phyloP scores from a whole-genome alignment of 2,888 invertebrate species.

The Hemicrepidius hirtus region DNA sequence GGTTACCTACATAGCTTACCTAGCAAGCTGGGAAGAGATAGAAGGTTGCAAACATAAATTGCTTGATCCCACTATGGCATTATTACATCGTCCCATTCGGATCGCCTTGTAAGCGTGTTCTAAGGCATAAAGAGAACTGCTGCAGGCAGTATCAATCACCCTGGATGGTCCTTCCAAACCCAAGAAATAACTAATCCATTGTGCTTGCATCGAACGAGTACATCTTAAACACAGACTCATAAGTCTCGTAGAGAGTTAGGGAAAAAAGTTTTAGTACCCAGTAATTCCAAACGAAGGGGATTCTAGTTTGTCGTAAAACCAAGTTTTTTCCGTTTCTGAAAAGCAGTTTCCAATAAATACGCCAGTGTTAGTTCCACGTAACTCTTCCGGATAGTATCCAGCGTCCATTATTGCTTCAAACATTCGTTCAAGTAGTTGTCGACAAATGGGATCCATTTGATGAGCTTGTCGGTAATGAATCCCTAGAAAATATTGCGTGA shows the following conservation, averaged over 20 bases:
- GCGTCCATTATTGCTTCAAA: conserved; percentile 78
- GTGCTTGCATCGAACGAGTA: conserved; percentile 92
- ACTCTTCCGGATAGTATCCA: conserved; percentile 79
- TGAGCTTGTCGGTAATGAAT: conserved; percentile 81
- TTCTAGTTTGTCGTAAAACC: conserved; percentile 73
- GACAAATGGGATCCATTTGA: conserved; percentile 75
- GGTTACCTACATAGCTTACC: conserved; percentile 70
- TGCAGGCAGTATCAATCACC: conserved; percentile 92
- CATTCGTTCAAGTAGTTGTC: conserved; percentile 76
- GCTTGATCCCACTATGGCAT: conserved; percentile 91
- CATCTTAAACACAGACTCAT: too few relatives aligned
- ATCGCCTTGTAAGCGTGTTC: conserved; percentile 88
- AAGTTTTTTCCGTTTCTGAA: conserved; percentile 85
- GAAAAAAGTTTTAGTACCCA: conserved; percentile 69
- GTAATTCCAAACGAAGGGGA: conserved; percentile 71
- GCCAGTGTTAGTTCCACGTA: conserved; percentile 84
- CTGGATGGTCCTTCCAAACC: conserved; percentile 93
- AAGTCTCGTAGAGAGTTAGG: too few relatives aligned
- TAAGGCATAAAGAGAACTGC: conserved; percentile 92
- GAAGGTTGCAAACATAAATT: conserved; percentile 91
- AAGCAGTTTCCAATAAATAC: conserved; percentile 86
- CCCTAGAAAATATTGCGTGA: too few relatives aligned
- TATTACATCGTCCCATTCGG: conserved; percentile 87
- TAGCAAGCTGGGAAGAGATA: conserved; percentile 90
- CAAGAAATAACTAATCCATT: conserved; percentile 91